phyloP scores from a whole-genome alignment of 2,797 vertebrate genomes.

The Takifugu rubripes region DNA sequence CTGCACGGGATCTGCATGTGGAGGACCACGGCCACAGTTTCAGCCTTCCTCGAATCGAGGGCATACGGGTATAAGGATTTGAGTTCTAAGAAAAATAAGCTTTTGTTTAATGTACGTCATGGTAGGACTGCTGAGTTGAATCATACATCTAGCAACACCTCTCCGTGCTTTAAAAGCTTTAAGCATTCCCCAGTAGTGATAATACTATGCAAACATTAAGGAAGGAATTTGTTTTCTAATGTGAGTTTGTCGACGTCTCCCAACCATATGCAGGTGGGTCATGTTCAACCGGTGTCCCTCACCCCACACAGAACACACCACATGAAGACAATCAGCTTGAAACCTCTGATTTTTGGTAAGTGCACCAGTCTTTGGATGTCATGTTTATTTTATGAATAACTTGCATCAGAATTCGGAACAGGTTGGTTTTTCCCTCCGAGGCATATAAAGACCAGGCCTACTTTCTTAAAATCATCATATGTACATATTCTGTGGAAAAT shows the following conservation, averaged over 20 bases:
- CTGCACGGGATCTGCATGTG: conserved; percentile 22
- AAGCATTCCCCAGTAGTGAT: too few relatives aligned
- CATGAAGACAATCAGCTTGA: conserved; percentile 90
- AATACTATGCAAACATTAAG: too few relatives aligned
- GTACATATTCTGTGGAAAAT: conserved; percentile 45
- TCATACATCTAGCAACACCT: too few relatives aligned
- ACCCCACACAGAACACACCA: conserved; percentile 76
- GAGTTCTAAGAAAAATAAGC: background rate
- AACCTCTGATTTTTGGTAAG: conserved; percentile 81
- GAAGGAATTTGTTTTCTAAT: background rate
- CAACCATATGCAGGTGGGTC: conserved; percentile 66
- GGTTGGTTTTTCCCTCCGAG: conserved; percentile 3
- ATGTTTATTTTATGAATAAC: background rate
- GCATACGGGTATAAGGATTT: conserved; percentile 83
- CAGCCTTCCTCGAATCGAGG: conserved; percentile 84
- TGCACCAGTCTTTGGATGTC: background rate
- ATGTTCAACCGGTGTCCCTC: conserved; percentile 83
- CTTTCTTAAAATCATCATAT: conserved; percentile 19
- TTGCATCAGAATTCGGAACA: conserved; percentile 3
- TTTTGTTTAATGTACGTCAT: background rate
- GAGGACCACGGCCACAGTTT: conserved; percentile 46
- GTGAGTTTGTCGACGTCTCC: background rate
- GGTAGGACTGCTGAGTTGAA: background rate
- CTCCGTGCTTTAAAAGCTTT: too few relatives aligned
- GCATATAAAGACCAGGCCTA: too few relatives aligned